These are phyloP conservation scores for Cepphus grylle DNA, from an alignment of 2,113 vertebrate species.

Conservation along the genomic window DNA sequence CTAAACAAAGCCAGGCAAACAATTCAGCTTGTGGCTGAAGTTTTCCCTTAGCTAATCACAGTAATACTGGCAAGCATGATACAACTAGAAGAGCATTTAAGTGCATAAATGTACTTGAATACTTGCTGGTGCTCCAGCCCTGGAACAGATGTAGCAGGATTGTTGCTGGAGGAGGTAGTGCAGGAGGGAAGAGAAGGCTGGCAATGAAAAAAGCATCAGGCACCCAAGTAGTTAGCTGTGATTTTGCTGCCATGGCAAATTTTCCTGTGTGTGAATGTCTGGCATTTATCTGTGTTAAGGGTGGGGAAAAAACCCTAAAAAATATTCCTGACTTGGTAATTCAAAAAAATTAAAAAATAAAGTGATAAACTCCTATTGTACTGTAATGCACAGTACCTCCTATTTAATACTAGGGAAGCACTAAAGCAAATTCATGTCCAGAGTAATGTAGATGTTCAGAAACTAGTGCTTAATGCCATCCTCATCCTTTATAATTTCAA, in stretches of 20 bases:
- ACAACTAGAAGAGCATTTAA: not conserved
- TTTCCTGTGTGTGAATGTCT: not conserved
- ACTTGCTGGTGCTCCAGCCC: not conserved
- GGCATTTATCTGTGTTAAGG: not conserved
- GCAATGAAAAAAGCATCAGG: not conserved
- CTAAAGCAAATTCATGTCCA: not conserved
- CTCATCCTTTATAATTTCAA: not conserved
- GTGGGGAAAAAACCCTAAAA: not conserved
- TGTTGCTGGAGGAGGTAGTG: not conserved
- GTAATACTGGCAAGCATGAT: not conserved
- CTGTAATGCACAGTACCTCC: not conserved
- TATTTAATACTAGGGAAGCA: not conserved
- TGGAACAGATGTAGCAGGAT: not conserved
- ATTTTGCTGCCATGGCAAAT: not conserved
- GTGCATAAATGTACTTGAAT: not conserved
- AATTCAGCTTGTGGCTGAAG: not conserved
- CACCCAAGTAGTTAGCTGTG: not conserved
- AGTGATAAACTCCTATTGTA: not conserved
- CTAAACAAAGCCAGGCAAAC: slow-evolving; percentile 6
- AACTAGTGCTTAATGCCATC: not conserved
- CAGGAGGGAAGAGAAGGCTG: not conserved
- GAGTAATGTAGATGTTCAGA: not conserved
- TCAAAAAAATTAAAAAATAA: not conserved
- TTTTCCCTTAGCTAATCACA: slow-evolving; percentile 35
- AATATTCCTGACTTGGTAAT: not conserved